Base-by-base conservation (phyloP, 2,797 vertebrate species). In the Muscicapa striata region DNA sequence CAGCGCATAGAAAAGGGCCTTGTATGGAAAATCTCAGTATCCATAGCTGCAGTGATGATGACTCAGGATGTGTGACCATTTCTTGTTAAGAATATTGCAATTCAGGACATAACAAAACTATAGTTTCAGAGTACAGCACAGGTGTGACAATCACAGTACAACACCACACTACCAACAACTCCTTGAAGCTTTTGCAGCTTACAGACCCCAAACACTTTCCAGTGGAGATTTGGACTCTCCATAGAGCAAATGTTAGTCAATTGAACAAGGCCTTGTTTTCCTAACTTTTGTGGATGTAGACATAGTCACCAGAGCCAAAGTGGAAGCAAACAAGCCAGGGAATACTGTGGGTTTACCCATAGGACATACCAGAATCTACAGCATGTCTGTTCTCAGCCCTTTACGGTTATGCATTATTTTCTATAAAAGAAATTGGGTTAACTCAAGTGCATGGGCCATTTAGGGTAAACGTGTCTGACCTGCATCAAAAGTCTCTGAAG, bases 101-200 rank as follows among this genome's bases (percentile, higher is more conserved):
- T 46, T 89, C 54, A 78, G 51, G 11, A 38, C 51, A 40, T n/a
- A 48, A n/a, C 24, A 75, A 68, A 64, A 83, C 14, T 14, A 38
- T 2, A 23, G 0, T 11, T 54, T 62, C 43, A 58, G 24, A 45
- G 29, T 5, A 32, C 23, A 63, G 38, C 3, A 2, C 1, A 26
- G 16, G n/a, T 15, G n/a, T 32, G 93, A 34, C 38, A 74, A 59
- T 4, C 19, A 43, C 13, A 69, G 1, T 29, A 61, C 15, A 40
- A 74, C 32, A 78, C 27, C 62, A 90, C 27, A 12, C 15, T 48
- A 29, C 6, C 45, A 84, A 26, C 59, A 92, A 55, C 23, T 43
- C 16, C 29, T 18, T 3, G 38, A 62, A 77, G 38, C 8, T 61
- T 59, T 57, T 76, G 67, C 38, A 87, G 27, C 2, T 72, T 58